Evolutionary conservation across 2,113 vertebrate species (phyloP), one percentile per base, ranked within the genome.

Genomic region (Tonatia bakeri): DNA sequence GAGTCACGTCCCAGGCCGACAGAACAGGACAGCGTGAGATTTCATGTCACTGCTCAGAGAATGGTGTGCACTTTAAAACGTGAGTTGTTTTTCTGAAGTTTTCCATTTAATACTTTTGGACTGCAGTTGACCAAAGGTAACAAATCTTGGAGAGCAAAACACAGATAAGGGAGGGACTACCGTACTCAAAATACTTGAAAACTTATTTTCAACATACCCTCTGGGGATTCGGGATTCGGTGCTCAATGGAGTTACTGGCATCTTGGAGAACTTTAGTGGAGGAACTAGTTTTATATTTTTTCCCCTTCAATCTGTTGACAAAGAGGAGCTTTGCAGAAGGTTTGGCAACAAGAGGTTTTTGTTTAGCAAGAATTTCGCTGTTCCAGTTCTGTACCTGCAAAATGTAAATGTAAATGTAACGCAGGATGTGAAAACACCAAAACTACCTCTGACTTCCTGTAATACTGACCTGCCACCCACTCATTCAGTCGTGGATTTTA

Each of bases 311-410:
- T 90, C 99, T 99, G 96, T 97, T 99, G 96, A 99, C 99, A 96
- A 99, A 99, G 97, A 99, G 99, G n/a, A 99, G 98, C 98, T 99
- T 99, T 96, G 99, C 99, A 95, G 99, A 99, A 96, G 98, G 98
- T 97, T 99, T 99, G 72, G 98, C 98, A 97, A 99, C 73, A 17
- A 99, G 97, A 26, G 99, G 98, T 97, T 99, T 99, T 97, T 99
- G 99, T 97, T 99, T 99, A 96, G 98, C 98, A 94, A 99, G 98
- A 98, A 99, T 98, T 96, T 99, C 99, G 95, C 99, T 99, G 97
- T 97, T 99, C 99, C 99, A 99, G 97, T 99, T 99, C 70, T 99
- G 99, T 98, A 99, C 99, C 99, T 99, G 98, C 43, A 98, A 95
- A 97, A 97, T 96, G 95, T 54, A 96, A 94, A 92, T 5, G 56